phyloP scores from a whole-genome alignment of 2,797 vertebrate species.

The Knipowitschia caucasica region DNA sequence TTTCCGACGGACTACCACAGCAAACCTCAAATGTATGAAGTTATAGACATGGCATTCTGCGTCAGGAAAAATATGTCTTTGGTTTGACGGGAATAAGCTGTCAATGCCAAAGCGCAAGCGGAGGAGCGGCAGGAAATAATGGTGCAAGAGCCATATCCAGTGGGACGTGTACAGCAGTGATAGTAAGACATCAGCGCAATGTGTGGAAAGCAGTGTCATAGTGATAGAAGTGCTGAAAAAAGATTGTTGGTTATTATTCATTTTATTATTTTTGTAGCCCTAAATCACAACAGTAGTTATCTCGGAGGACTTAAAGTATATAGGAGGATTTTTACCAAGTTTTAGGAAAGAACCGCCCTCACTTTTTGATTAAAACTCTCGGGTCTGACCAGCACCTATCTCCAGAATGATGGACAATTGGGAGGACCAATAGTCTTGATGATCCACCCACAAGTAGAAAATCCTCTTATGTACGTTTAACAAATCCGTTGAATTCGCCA shows the following conservation, averaged over 20 bases:
- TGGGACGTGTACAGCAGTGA: not conserved
- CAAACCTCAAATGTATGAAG: not conserved
- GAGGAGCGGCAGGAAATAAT: not conserved
- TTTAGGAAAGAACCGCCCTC: too few relatives aligned
- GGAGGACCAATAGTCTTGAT: too few relatives aligned
- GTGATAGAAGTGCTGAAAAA: not conserved
- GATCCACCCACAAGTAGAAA: too few relatives aligned
- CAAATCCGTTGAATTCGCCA: too few relatives aligned
- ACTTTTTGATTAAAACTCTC: too few relatives aligned
- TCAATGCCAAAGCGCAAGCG: conserved; percentile 4
- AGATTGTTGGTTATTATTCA: not conserved
- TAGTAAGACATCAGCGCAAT: not conserved
- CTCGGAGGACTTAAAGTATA: too few relatives aligned
- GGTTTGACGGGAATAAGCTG: not conserved
- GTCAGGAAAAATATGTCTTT: not conserved
- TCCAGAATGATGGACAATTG: too few relatives aligned
- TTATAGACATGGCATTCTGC: not conserved
- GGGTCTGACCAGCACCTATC: too few relatives aligned
- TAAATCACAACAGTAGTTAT: too few relatives aligned
- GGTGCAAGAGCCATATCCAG: not conserved
- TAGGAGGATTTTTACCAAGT: too few relatives aligned
- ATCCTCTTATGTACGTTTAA: too few relatives aligned
- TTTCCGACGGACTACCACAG: not conserved
- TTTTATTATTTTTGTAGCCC: too few relatives aligned
- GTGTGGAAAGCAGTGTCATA: not conserved